These are phyloP conservation scores for Mirounga angustirostris DNA, from an alignment of 2,113 vertebrate genomes.

Conservation along the genomic window DNA sequence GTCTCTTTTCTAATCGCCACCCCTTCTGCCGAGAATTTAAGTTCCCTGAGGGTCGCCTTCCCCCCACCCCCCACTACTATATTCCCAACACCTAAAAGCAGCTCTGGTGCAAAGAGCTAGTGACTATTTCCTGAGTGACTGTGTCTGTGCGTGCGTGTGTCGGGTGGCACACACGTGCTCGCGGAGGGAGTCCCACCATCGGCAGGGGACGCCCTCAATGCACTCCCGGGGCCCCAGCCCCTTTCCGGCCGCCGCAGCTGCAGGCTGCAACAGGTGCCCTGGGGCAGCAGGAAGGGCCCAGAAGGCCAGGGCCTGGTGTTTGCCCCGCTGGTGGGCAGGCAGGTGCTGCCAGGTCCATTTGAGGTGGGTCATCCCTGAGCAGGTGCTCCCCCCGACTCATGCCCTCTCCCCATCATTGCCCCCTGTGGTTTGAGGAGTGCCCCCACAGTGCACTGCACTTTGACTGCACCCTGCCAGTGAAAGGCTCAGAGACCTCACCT, in stretches of 20 bases:
- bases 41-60: neutral
- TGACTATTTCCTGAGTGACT: neutral
- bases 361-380: accelerated
- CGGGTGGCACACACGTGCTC: accelerated
- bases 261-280: accelerated
- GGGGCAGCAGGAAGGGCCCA: neutral
- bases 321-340: neutral
- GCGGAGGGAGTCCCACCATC: accelerated
- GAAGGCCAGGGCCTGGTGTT: neutral
- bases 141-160: accelerated
- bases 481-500: neutral
- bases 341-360: neutral
- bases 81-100: neutral
- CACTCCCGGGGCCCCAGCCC: neutral
- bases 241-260: neutral
- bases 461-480: neutral
- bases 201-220: neutral
- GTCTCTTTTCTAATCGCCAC: neutral
- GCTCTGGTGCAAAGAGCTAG: neutral
- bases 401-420: neutral
- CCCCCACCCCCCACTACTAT: accelerated
- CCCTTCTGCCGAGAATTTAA: neutral
- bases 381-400: too few relatives aligned
- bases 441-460: accelerated
- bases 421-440: neutral